Percentiles rank a stretch among this genome's conserved stretches.
Evolutionary conservation across 2,113 vertebrate species (phyloP).

Genomic region (Maccullochella peelii): DNA sequence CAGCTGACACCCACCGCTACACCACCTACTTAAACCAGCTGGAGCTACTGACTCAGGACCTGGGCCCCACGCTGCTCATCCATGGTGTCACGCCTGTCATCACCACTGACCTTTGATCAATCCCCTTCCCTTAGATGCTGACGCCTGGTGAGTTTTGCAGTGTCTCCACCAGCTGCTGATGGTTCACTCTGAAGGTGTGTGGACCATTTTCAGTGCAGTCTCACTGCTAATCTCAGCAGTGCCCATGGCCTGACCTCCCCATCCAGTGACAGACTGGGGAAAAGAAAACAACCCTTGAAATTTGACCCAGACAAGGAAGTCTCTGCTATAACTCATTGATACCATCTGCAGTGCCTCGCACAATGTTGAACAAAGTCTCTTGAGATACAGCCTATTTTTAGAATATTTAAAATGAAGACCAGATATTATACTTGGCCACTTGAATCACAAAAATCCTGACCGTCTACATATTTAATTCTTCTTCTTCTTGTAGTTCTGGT

Average conservation of each 20-base stretch:
- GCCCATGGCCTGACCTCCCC: not conserved
- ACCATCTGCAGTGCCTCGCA: conserved; percentile 16
- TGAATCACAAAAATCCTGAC: not conserved
- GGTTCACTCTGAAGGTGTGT: not conserved
- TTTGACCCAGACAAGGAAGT: not conserved
- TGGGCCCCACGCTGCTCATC: conserved; percentile 93
- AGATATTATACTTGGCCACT: not conserved
- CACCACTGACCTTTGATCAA: conserved; percentile 89
- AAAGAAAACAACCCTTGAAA: not conserved
- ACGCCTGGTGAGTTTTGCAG: not conserved
- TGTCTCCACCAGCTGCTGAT: not conserved
- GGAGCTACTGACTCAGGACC: conserved; percentile 87
- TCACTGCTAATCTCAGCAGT: not conserved
- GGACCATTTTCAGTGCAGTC: not conserved
- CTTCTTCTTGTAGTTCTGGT: not conserved
- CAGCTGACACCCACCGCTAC: conserved; percentile 89
- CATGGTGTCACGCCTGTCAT: conserved; percentile 92
- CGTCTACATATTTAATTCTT: not conserved
- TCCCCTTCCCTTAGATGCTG: not conserved
- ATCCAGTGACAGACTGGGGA: not conserved
- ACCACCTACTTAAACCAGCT: conserved; percentile 88
- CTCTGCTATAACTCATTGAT: not conserved
- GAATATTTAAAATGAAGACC: not conserved
- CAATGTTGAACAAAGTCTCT: not conserved
- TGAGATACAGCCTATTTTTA: not conserved